Evolutionary conservation across 1,140 invertebrate genomes (phyloP), one percentile per base, ranked within the genome.

Genomic region (Euwallacea similis): DNA sequence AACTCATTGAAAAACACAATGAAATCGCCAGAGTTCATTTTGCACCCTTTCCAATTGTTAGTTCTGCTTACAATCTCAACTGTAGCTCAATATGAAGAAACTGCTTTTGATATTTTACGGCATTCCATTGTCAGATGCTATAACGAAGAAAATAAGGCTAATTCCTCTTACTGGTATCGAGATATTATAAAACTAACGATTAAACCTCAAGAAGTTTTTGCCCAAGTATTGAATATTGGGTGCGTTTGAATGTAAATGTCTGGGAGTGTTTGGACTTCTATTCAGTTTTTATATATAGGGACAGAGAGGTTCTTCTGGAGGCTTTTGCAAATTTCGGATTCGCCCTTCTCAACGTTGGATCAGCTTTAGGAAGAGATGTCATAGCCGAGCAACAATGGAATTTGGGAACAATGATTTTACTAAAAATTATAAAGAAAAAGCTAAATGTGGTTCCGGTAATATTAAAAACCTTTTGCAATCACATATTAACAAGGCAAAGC

Each of bases 41-140:
- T 88, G 41, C 81, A 87, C 75, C 83, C 86, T 16, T 88, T 88
- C 75, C 80, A 86, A 56, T 79, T 85, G n/a, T 82, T 84, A 55
- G 76, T 85, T 8, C 76, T 87, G 15, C 76, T 87, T 1, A 78
- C 83, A 41, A 76, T 87, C 4, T 83, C 84, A 1, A 80, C 79
- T 67, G 80, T 82, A 41, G 60, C 78, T 43, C 72, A 84, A 61
- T 83, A 84, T 74, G 82, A 86, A 77, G 82, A 83, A 63, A 61
- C 82, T 80, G 81, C 84, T 44, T 81, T 84, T 46, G 84, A 86
- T 11, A 83, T 86, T 68, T 71, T 88, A 9, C 84, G 83, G 77
- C 59, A 71, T 43, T 79, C 81, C 7, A 78, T 87, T n/a, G 70
- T 78, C 0, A 79, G 83, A 68, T 79, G 73, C 74, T 78, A 83